These are phyloP conservation scores for Protobothrops mucrosquamatus DNA, from an alignment of 2,113 vertebrate species.

Conservation along the genomic window DNA sequence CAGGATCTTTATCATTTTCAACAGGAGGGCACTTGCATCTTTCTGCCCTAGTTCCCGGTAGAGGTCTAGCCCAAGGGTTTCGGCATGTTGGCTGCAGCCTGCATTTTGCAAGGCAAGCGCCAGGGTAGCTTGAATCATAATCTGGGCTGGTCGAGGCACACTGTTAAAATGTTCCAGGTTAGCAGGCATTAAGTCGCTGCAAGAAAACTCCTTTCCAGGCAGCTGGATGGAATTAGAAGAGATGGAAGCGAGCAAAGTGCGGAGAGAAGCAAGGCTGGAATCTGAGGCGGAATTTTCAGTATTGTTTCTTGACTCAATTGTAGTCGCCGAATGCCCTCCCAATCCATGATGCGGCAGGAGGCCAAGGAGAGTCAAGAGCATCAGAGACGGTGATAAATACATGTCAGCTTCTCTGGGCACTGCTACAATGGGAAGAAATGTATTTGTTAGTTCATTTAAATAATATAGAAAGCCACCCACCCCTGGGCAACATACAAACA, in stretches of 20 bases:
- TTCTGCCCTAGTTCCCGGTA: slow-evolving; percentile 61
- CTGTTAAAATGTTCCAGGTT: slow-evolving; percentile 62
- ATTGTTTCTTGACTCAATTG: too few species aligned
- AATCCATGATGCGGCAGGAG: not conserved
- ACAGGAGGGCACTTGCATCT: slow-evolving; percentile 67
- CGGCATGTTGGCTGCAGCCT: slow-evolving; percentile 68
- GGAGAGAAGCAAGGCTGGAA: not conserved
- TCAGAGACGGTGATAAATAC: not conserved
- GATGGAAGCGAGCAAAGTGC: not conserved
- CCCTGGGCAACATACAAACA: not conserved
- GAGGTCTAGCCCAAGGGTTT: slow-evolving; percentile 63
- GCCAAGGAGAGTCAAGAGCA: not conserved
- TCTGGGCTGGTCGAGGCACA: slow-evolving; percentile 62
- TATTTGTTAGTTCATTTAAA: not conserved
- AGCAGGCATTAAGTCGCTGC: slow-evolving; percentile 65
- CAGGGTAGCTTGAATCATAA: slow-evolving; percentile 74
- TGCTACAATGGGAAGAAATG: not conserved
- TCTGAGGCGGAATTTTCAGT: not conserved
- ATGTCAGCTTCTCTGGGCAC: not conserved
- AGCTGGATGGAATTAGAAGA: not conserved
- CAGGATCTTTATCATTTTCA: slow-evolving; percentile 63
- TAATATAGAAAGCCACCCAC: not conserved
- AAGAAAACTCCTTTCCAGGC: slow-evolving; percentile 37
- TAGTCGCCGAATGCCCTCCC: not conserved
- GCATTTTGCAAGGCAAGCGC: slow-evolving; percentile 72